phyloP scores from a whole-genome alignment of 1,140 invertebrate species.

The Diorhabda carinulata region DNA sequence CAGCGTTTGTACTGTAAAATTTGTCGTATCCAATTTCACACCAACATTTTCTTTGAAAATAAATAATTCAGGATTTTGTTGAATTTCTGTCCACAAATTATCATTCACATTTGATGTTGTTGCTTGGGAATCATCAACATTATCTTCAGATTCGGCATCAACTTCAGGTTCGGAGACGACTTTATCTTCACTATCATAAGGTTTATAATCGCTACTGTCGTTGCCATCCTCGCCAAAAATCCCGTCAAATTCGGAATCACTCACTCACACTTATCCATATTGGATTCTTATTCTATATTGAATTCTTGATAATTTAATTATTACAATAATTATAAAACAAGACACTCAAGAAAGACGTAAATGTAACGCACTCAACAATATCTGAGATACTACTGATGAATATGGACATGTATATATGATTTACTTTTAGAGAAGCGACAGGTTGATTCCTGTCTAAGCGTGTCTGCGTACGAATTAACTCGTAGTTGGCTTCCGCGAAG shows the following conservation, averaged over 20 bases:
- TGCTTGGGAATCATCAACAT: constrained; percentile 23
- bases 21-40: constrained; percentile 21
- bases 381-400: no score
- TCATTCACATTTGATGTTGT: constrained; percentile 24
- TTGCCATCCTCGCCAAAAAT: constrained; percentile 17
- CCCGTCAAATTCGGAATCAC: constrained; percentile 20
- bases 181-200: constrained; percentile 25
- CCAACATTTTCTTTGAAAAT: constrained; percentile 21
- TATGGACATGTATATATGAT: no score
- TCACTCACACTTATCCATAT: no score
- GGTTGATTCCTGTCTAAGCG: no score
- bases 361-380: no score
- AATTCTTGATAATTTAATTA: no score
- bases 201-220: constrained; percentile 25
- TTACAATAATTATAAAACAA: no score
- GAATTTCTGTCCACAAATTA: constrained; percentile 27
- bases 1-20: constrained; percentile 20
- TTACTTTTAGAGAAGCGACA: no score
- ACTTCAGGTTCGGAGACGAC: constrained; percentile 21
- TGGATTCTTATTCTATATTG: no score
- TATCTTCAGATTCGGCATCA: constrained; percentile 24
- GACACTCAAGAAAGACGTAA: no score
- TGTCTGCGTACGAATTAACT: no score
- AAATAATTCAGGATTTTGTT: constrained; percentile 24
- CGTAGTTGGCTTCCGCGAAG: no score